phyloP scores from a whole-genome alignment of 2,797 vertebrate species.

The Sebastes wilsoni region DNA sequence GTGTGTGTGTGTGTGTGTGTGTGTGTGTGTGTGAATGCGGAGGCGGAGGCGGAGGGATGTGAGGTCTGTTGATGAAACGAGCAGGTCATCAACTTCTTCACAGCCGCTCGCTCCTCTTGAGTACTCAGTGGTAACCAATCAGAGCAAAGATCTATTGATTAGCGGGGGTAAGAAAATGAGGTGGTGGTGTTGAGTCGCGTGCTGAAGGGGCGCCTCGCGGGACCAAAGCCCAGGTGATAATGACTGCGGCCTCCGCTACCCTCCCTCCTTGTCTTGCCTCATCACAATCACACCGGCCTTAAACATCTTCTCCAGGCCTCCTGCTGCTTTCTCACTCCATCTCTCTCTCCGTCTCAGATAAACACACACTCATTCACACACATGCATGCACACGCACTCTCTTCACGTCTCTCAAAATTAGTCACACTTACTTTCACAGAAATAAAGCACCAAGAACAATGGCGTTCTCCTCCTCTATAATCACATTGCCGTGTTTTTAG shows the following conservation, averaged over 20 bases:
- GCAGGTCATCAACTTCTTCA: conserved; percentile 33
- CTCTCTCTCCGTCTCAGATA: conserved; percentile 13
- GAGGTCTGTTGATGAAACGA: conserved; percentile 46
- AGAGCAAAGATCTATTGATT: conserved; percentile 73
- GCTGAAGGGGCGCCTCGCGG: not conserved
- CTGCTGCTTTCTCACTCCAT: conserved; percentile 49
- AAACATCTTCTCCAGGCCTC: conserved; percentile 49
- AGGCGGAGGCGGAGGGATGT: conserved; percentile 10
- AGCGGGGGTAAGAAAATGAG: conserved; percentile 51
- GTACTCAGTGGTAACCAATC: conserved; percentile 70
- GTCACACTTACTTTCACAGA: conserved; percentile 69
- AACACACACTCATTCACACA: conserved; percentile 17
- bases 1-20: not conserved
- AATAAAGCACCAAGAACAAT: conserved; percentile 60
- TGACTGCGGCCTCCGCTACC: conserved; percentile 35
- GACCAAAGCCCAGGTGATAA: conserved; percentile 61
- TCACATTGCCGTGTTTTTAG: conserved; percentile 46
- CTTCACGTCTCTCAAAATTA: conserved; percentile 65
- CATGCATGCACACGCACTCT: conserved; percentile 1
- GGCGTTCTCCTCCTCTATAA: conserved; percentile 10
- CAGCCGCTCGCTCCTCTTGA: conserved; percentile 50
- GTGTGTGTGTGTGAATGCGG: not conserved
- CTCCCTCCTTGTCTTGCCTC: conserved; percentile 41
- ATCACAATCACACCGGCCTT: conserved; percentile 49
- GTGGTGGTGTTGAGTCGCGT: conserved; percentile 12